Evolutionary conservation across 2,797 vertebrate species (phyloP).

Genomic region (Trachops cirrhosus): DNA sequence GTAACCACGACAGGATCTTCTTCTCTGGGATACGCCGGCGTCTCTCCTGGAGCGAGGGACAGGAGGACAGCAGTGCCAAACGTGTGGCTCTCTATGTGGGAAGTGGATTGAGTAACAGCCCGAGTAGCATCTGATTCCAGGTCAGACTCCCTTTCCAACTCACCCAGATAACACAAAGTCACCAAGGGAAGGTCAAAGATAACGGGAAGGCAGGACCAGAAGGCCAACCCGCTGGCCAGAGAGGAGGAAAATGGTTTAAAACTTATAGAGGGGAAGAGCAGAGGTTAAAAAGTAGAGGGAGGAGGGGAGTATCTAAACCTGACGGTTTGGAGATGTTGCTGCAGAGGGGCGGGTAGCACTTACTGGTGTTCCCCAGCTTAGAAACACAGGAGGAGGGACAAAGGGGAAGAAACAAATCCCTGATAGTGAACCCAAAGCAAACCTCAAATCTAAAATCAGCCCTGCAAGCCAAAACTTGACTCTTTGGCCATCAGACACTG

Average conservation of each 20-base stretch:
- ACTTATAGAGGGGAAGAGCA: conserved; percentile 61
- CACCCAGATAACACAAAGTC: conserved; percentile 20
- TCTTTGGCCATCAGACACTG: conserved; percentile 77
- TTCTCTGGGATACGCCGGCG: conserved; percentile 51
- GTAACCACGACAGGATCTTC: conserved; percentile 60
- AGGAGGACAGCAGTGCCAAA: conserved; percentile 35
- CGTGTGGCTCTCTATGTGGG: conserved; percentile 35
- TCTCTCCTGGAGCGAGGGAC: conserved; percentile 52
- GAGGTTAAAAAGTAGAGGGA: conserved; percentile 63
- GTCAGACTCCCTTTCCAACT: conserved; percentile 42
- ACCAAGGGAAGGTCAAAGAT: conserved; percentile 46
- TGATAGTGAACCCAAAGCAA: conserved; percentile 59
- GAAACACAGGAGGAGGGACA: conserved; percentile 66
- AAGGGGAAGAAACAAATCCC: conserved; percentile 61
- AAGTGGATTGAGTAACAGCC: conserved; percentile 41
- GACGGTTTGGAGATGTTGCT: conserved; percentile 40
- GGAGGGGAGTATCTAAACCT: conserved; percentile 4
- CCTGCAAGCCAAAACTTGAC: conserved; percentile 63
- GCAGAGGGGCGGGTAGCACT: conserved; percentile 52
- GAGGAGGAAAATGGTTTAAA: conserved; percentile 58
- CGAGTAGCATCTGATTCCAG: conserved; percentile 57
- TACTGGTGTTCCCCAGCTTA: conserved; percentile 46
- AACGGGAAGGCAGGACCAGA: conserved; percentile 50
- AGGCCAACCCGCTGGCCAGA: conserved; percentile 58
- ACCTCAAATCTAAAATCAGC: conserved; percentile 57